A percentile compares a stretch with the other conserved stretches of the same genome.
These are phyloP conservation scores for Capreolus pygargus DNA, from an alignment of 2,113 vertebrate species.

Conservation along the genomic window DNA sequence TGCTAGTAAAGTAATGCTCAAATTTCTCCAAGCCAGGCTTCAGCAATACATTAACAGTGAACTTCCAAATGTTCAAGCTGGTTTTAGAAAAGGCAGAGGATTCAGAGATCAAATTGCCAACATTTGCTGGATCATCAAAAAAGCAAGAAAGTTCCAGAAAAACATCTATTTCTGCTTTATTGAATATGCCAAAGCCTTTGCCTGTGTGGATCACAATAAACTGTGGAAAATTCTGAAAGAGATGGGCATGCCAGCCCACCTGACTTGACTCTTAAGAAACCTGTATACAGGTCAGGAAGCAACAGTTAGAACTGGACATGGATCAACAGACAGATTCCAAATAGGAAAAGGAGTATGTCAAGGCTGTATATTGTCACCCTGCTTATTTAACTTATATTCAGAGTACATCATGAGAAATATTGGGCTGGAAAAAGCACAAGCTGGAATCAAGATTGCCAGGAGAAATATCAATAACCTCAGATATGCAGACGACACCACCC, in stretches of 20 bases:
- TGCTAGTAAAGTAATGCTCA: background rate
- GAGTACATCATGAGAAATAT: accelerated
- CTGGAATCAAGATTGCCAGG: background rate
- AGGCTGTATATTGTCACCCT: background rate
- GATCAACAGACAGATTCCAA: background rate
- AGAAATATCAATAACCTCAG: background rate
- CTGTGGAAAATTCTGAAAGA: background rate
- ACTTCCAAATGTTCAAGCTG: background rate
- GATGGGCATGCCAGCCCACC: background rate
- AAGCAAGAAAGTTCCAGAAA: background rate
- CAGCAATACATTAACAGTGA: background rate
- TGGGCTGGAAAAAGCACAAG: background rate
- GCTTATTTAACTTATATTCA: background rate
- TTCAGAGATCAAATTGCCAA: background rate
- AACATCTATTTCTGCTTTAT: background rate
- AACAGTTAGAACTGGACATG: background rate
- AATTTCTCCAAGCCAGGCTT: background rate
- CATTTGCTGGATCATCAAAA: background rate
- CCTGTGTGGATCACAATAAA: background rate
- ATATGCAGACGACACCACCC: background rate
- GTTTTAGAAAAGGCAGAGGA: background rate
- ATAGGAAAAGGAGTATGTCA: background rate
- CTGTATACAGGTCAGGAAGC: background rate
- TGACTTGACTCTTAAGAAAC: background rate
- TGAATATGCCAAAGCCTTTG: background rate